Evolutionary conservation across 2,797 vertebrate species (phyloP).

Genomic region (Tolypeutes matacus): DNA sequence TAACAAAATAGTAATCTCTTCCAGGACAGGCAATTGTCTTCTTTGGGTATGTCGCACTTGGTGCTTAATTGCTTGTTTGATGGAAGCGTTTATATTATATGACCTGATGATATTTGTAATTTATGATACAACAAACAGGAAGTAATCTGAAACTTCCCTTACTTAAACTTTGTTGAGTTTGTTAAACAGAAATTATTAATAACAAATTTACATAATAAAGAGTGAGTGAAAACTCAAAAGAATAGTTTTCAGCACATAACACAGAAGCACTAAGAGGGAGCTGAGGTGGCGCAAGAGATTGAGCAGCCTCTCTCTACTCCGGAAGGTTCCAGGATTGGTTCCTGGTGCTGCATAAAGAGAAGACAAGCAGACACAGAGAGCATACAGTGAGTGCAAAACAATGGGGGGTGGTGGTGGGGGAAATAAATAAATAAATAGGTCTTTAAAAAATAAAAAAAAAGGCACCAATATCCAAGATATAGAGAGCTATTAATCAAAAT

Average conservation of each 20-base stretch:
- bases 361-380: too few relatives aligned
- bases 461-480: background rate
- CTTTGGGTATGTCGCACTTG: background rate
- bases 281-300: too few relatives aligned
- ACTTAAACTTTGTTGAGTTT: background rate
- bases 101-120: background rate
- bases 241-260: conserved; percentile 14
- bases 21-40: background rate
- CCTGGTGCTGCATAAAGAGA: too few relatives aligned
- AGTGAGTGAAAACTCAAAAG: background rate
- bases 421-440: too few relatives aligned
- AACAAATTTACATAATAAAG: background rate
- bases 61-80: background rate
- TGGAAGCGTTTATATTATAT: background rate
- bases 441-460: too few relatives aligned
- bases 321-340: too few relatives aligned
- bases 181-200: background rate
- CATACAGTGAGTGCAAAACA: too few relatives aligned
- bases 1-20: conserved; percentile 10
- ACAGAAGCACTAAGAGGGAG: background rate
- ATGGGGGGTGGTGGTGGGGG: too few relatives aligned
- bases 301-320: too few relatives aligned
- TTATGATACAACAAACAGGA: background rate
- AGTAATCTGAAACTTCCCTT: background rate
- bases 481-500: background rate